Conservation (phyloP, 2,888 invertebrate genomes). For the Meloe dianella region DNA sequence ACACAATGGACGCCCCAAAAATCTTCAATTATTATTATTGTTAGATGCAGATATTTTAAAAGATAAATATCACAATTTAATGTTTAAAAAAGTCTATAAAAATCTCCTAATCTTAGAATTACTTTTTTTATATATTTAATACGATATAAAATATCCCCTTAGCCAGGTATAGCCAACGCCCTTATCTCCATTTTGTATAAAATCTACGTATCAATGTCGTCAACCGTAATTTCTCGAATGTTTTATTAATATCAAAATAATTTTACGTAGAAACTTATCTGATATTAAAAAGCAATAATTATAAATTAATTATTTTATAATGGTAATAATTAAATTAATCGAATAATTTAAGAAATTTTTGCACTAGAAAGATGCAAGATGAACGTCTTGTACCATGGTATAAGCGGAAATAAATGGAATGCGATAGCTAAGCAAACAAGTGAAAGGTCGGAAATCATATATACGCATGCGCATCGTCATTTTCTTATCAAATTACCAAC, state of each 20-base stretch:
- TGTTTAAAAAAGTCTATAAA: not conserved
- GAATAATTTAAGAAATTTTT: constrained; percentile 21
- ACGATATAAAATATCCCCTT: constrained; percentile 18
- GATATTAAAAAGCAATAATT: constrained; percentile 20
- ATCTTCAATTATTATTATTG: not conserved
- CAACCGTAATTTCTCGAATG: constrained; percentile 19
- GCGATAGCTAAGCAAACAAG: not conserved
- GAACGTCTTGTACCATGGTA: constrained; percentile 42
- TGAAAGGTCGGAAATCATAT: not conserved
- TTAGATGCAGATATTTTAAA: not conserved
- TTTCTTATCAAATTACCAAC: not conserved
- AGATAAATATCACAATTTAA: not conserved
- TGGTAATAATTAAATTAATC: constrained; percentile 22
- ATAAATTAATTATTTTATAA: constrained; percentile 18
- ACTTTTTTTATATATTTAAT: not conserved
- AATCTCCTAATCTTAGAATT: not conserved
- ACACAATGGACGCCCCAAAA: not conserved
- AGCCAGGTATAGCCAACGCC: constrained; percentile 32
- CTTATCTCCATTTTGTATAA: constrained; percentile 27
- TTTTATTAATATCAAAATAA: constrained; percentile 6
- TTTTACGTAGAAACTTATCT: constrained; percentile 29
- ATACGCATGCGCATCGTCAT: constrained; percentile 5
- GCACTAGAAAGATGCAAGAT: constrained; percentile 27
- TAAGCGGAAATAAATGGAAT: constrained; percentile 47
- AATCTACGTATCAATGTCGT: constrained; percentile 20